These are phyloP conservation scores for Polyommatus iphigenia DNA, from an alignment of 2,888 invertebrate species.

Conservation along the genomic window DNA sequence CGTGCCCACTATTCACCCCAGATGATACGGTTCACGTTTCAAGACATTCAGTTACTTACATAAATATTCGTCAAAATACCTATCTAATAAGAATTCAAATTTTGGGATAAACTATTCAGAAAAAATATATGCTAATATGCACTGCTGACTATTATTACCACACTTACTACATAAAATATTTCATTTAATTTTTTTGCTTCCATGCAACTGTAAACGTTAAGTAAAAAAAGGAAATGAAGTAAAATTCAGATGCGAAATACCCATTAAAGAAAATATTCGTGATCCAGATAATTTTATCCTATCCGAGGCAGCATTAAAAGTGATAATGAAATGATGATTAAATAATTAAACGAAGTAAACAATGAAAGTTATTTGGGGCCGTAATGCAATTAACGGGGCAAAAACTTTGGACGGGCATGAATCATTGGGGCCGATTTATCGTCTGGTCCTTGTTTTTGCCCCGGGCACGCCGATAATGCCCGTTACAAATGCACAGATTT, in stretches of 20 bases:
- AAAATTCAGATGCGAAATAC: background rate
- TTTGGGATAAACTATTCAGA: background rate
- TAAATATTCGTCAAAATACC: background rate
- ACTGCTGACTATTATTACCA: too few relatives aligned
- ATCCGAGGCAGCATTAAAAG: background rate
- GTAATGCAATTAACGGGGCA: conserved; percentile 66
- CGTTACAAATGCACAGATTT: conserved; percentile 67
- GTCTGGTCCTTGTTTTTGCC: conserved; percentile 64
- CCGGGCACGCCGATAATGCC: conserved; percentile 62
- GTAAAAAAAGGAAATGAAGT: background rate
- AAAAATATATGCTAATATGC: too few relatives aligned
- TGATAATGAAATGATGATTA: conserved; percentile 3
- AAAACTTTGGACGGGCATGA: conserved; percentile 75
- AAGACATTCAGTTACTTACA: background rate
- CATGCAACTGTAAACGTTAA: background rate
- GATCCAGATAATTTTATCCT: background rate
- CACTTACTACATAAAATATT: background rate
- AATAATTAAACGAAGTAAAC: conserved; percentile 17
- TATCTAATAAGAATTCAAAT: background rate
- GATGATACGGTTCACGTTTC: background rate
- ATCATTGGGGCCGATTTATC: conserved; percentile 76
- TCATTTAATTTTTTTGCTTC: background rate
- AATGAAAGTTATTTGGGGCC: conserved; percentile 22
- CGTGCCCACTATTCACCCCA: background rate
- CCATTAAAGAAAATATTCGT: background rate